Evolutionary conservation across 2,113 vertebrate species (phyloP).

Genomic region (Donacobius atricapilla): DNA sequence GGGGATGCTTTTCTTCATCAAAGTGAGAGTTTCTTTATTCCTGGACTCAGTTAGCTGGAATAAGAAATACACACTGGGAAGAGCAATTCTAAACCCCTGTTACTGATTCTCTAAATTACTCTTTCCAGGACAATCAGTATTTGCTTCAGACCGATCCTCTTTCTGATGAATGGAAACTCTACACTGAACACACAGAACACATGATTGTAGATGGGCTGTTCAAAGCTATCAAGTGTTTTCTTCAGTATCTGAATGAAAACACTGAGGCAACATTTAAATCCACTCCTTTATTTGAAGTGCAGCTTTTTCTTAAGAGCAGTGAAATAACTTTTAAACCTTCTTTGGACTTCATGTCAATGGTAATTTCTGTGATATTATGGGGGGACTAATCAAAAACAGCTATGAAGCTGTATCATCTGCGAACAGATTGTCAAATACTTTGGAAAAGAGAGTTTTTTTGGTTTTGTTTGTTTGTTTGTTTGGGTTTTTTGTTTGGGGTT

Average conservation of each 20-base stretch:
- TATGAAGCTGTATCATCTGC: conserved; percentile 72
- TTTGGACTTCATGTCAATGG: conserved; percentile 68
- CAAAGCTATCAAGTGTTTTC: conserved; percentile 76
- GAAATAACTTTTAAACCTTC: conserved; percentile 75
- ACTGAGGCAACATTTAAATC: conserved; percentile 70
- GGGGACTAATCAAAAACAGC: conserved; percentile 72
- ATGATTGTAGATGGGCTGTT: conserved; percentile 78
- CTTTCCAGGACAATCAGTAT: conserved; percentile 79
- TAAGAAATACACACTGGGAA: conserved; percentile 37
- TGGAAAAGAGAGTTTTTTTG: neutral
- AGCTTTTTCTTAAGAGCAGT: conserved; percentile 71
- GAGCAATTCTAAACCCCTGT: conserved; percentile 39
- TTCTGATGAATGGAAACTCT: conserved; percentile 76
- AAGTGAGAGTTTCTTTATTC: conserved; percentile 53
- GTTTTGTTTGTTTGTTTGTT: no score
- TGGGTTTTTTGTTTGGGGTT: neutral
- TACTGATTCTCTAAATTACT: conserved; percentile 62
- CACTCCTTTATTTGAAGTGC: conserved; percentile 77
- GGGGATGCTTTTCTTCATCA: conserved; percentile 45
- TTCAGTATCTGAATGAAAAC: conserved; percentile 79
- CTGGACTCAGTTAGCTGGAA: conserved; percentile 38
- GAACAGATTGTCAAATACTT: conserved; percentile 68
- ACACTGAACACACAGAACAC: conserved; percentile 75
- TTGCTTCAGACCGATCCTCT: conserved; percentile 73
- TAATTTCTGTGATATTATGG: conserved; percentile 77